Base-by-base conservation (phyloP, 2,888 invertebrate species). In the Mesopsocus fuscifrons region DNA sequence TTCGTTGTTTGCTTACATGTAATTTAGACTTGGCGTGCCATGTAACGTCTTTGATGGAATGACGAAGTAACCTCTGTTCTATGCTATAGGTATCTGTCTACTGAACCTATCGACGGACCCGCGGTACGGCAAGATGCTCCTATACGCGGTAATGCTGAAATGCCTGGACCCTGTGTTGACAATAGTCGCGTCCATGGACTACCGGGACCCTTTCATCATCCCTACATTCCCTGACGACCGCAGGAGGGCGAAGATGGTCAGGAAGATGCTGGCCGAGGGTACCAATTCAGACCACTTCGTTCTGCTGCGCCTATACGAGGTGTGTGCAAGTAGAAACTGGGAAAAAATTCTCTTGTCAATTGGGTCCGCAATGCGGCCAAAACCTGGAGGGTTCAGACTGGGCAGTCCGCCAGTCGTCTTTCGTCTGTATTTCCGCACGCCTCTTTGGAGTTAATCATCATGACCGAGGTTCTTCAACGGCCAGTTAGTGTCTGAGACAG, bases 21-120 rank as follows among this genome's bases (percentile, higher is more conserved):
- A 33, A 33, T 6, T 33, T 9, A 9, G 17, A 6, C 3, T n/a
- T n/a, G n/a, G n/a, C n/a, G n/a, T n/a, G n/a, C n/a, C n/a, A n/a
- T n/a, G n/a, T n/a, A n/a, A n/a, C n/a, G n/a, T n/a, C n/a, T n/a
- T n/a, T 30, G n/a, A n/a, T n/a, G n/a, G n/a, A n/a, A n/a, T n/a
- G n/a, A n/a, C n/a, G n/a, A n/a, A n/a, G 9, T 30, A 30, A 9
- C 17, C 17, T 6, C 9, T 33, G 5, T 33, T 33, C 3, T 33
- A 16, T 33, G 13, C 20, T 38, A 18, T 20, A 38, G 38, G 38
- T 38, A 21, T 51, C 42, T 84, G 92, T 56, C 64, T 97, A 41
- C 68, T 91, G n/a, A 88, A 92, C 57, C 63, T 97, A 38, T 88
- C 94, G 0, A 70, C 97, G 2, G 91, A 94, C 53, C 94, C 95